Base-by-base conservation (phyloP, 2,113 vertebrate species). In the Colius striatus region DNA sequence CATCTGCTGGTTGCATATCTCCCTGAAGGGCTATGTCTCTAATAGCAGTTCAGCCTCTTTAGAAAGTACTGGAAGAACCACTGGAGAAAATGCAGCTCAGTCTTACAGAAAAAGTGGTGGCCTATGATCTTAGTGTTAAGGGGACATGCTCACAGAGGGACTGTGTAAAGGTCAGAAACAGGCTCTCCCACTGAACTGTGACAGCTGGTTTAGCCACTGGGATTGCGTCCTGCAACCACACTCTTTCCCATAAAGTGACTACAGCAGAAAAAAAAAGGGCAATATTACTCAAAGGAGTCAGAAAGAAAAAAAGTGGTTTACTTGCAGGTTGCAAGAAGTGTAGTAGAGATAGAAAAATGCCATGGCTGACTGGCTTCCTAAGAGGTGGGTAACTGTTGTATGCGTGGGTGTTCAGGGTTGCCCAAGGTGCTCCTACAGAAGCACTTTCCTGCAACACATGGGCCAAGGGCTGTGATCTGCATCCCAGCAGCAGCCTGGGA, bases 401-500 rank as follows among this genome's bases (percentile, higher is more conserved):
- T 55, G 19, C 45, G 16, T 38, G 17, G n/a, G 54, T 1, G 14
- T 13, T 48, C 26, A 43, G 10, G 11, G 7, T 7, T 87, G 21
- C 38, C 19, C 25, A 48, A 47, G 50, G 19, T 13, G 58, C 13
- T 3, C 21, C 32, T 45, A 30, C 41, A 73, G 45, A 91, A 82
- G 11, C 11, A 61, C 19, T 79, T 75, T 27, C 10, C 30, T 54
- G 21, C 3, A 41, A 55, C 26, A 32, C 0, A 0, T 16, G 18
- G 23, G 9, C 23, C 71, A 87, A 73, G 20, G 36, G 4, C 6
- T 76, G 23, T 0, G 0, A 53, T 21, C 15, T 21, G 67, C 34
- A 66, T 3, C 5, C 11, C 5, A 9, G 41, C 5, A 75, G 67
- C 30, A 67, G 50, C 6, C 27, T 88, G 27, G 17, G 26, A 29